A percentile compares a stretch with the other conserved stretches of the same genome.
Evolutionary conservation across 2,888 invertebrate species (phyloP).

Genomic region (Allacma fusca): DNA sequence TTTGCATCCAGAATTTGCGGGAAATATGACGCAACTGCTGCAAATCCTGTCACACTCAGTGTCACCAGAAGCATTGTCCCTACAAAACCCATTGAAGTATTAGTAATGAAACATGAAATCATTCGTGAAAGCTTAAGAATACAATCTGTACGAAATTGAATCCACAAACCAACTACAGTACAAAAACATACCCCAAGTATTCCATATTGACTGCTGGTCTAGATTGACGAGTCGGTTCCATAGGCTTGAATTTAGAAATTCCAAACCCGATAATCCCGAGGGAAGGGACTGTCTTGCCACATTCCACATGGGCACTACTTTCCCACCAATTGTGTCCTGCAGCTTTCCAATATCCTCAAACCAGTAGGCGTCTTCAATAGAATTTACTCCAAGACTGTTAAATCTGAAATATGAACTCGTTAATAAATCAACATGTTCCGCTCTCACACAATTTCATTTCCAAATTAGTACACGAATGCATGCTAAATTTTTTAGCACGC

Average conservation of each 20-base stretch:
- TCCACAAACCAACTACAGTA: background rate
- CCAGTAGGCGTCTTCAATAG: conserved; percentile 91
- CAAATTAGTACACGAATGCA: background rate
- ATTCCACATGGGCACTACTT: conserved; percentile 76
- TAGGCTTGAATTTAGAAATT: conserved; percentile 81
- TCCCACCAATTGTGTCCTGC: conserved; percentile 76
- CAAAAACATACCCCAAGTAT: conserved; percentile 59
- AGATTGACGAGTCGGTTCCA: conserved; percentile 83
- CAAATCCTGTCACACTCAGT: conserved; percentile 86
- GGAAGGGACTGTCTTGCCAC: conserved; percentile 82
- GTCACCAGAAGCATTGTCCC: conserved; percentile 91
- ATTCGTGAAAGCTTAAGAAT: conserved; percentile 20
- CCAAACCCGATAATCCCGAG: conserved; percentile 77
- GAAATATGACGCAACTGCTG: conserved; percentile 89
- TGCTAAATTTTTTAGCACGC: background rate
- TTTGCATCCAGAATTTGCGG: conserved; percentile 90
- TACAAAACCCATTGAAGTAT: conserved; percentile 62
- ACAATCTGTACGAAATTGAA: conserved; percentile 14
- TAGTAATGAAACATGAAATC: conserved; percentile 29
- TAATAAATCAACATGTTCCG: background rate
- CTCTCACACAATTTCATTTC: background rate
- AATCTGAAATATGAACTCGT: conserved; percentile 48
- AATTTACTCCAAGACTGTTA: conserved; percentile 75
- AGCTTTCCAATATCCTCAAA: conserved; percentile 79
- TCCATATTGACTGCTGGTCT: conserved; percentile 61